Conservation (phyloP, 2,888 invertebrate genomes). For the Pasiphila rectangulata region DNA sequence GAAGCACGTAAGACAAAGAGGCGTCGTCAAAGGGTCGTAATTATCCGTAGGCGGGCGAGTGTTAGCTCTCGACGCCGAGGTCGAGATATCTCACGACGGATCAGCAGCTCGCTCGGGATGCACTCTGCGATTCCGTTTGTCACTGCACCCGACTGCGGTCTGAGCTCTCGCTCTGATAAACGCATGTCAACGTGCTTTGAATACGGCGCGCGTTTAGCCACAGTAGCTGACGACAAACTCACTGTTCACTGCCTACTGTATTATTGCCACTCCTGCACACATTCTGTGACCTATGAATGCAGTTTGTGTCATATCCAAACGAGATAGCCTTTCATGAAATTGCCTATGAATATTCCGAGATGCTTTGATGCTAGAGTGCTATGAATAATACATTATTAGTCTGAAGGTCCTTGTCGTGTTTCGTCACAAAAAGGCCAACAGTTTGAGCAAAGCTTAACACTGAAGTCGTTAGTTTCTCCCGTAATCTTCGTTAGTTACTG, state of each 20-base stretch:
- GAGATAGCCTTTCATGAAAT: conserved; percentile 21
- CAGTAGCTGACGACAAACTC: conserved; percentile 45
- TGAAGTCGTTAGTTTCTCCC: too few species aligned
- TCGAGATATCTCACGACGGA: conserved; percentile 76
- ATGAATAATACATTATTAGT: conserved; percentile 18
- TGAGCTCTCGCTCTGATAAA: conserved; percentile 74
- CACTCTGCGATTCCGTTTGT: conserved; percentile 79
- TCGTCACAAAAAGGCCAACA: conserved; percentile 8
- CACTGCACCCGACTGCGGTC: conserved; percentile 68
- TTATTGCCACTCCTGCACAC: conserved; percentile 22
- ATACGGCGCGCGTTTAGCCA: conserved; percentile 59
- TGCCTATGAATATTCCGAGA: conserved; percentile 26
- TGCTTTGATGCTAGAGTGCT: conserved; percentile 15
- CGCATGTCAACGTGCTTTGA: conserved; percentile 75
- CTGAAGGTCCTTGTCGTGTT: conserved; percentile 1
- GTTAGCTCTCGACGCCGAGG: conserved; percentile 72
- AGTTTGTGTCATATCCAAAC: conserved; percentile 25
- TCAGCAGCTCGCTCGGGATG: conserved; percentile 76
- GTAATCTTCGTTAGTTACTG: background rate
- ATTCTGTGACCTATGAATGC: conserved; percentile 29
- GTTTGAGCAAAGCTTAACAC: background rate
- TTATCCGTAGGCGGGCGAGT: conserved; percentile 73
- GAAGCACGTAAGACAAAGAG: conserved; percentile 57
- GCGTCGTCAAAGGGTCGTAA: conserved; percentile 71
- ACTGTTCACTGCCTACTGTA: conserved; percentile 20